Evolutionary conservation across 2,113 vertebrate species (phyloP), one percentile per base, ranked within the genome.

Genomic region (Pyrgilauda ruficollis): DNA sequence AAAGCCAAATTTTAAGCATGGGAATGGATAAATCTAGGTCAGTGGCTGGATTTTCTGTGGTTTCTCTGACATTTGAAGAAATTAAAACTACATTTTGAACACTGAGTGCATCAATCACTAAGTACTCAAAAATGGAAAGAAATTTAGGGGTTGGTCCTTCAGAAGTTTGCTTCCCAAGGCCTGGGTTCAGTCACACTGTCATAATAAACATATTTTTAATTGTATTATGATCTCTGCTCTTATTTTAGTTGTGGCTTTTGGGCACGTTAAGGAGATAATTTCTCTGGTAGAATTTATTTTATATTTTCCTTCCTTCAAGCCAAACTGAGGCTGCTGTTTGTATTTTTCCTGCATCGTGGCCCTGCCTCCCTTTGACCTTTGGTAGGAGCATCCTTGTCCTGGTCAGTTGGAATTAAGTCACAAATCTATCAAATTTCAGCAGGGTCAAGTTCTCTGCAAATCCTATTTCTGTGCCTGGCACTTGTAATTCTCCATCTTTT

Each of bases 1-100:
- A 39, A 90, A 93, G 52, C 3, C 1, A 53, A 39, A 59, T 82
- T 93, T 74, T 76, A 62, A 13, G 66, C 69, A 12, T 62, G 67
- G 55, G 50, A 87, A 61, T 37, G 75, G 70, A 49, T 49, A 68
- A 62, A 93, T 95, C 77, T 82, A 64, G 89, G 77, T 75, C 53
- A 66, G n/a, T 43, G 78, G 39, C 44, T 63, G 70, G 78, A 55
- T 91, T 90, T 94, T 79, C 87, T 66, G n/a, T 75, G 37, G 8
- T 41, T 87, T 91, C 46, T 50, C 53, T 87, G 53, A 55, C 75
- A 70, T 79, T 70, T 77, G 67, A 80, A 76, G 74, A 85, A 88
- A 91, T 77, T 75, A 92, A 68, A 73, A 74, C 49, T 62, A 64
- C 13, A 14, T 73, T 91, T 66, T 68, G 44, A 85, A 58, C 39